Evolutionary conservation across 2,888 invertebrate species (phyloP), one percentile per base, ranked within the genome.

Genomic region (Ischnura elegans): DNA sequence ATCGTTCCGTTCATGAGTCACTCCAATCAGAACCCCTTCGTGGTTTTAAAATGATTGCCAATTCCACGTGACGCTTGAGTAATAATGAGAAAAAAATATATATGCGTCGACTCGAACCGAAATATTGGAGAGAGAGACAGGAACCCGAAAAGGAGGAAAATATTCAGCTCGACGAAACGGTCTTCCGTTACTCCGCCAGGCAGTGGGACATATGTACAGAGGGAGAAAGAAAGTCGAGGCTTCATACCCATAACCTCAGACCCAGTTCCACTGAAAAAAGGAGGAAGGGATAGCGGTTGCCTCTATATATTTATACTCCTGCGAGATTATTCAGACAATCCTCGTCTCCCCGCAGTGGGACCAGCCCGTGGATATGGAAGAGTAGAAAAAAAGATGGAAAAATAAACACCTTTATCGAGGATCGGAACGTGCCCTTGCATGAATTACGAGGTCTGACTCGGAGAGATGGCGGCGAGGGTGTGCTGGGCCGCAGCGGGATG

Each of bases 401-500:
- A 76, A 76, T 76, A 76, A 76, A 76, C 76, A 36, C 76, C 76
- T 36, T 76, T n/a, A 76, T 76, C 76, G 76, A 29, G 76, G 76
- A 76, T 76, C 36, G 76, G 76, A 76, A 76, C 76, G 76, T 76
- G 76, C 76, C 76, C 76, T 29, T 76, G 76, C 76, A 76, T 76
- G 76, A 36, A 76, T 76, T 76, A 76, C 76, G 76, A 36, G 76
- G 36, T 3, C 76, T 76, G 76, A 8, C 8, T 29, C 2, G 29
- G 8, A n/a, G 29, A 36, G 36, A 2, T 29, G 36, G 76, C 13
- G 76, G 29, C 13, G 61, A 25, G 3, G 61, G 61, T 25, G 25
- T 10, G 61, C 8, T 25, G 61, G n/a, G n/a, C 5, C 6, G 16
- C n/a, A 61, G 4, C n/a, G 61, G 61, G n/a, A 25, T 8, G 21